Conservation (phyloP, 2,888 invertebrate genomes). For the Cybosia mesomella region DNA sequence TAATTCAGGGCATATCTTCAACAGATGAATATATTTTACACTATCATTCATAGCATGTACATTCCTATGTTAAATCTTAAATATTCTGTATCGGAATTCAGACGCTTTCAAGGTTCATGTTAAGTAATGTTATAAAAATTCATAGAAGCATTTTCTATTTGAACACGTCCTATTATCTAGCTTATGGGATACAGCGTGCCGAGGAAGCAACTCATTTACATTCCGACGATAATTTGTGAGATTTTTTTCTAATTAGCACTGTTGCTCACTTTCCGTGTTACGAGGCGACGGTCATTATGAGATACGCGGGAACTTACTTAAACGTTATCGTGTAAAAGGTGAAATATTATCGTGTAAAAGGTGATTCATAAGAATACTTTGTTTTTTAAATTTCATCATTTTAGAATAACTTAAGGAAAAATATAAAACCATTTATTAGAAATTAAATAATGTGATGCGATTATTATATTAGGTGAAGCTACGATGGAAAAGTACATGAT, state of each 20-base stretch:
- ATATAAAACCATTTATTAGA: not conserved
- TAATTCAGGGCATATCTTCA: not conserved
- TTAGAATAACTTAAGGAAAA: not conserved
- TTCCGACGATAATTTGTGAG: slow-evolving; percentile 56
- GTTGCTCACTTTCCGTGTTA: slow-evolving; percentile 48
- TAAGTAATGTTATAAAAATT: slow-evolving; percentile 25
- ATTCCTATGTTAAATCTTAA: not conserved
- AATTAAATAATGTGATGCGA: not conserved
- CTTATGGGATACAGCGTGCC: slow-evolving; percentile 30
- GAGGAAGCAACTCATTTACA: slow-evolving; percentile 53
- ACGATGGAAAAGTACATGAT: not conserved
- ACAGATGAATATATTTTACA: not conserved
- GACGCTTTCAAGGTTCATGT: slow-evolving; percentile 14
- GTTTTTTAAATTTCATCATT: not conserved
- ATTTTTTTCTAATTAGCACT: slow-evolving; percentile 56
- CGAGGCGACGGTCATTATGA: slow-evolving; percentile 36
- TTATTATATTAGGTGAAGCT: not conserved
- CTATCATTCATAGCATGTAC: not conserved
- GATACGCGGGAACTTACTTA: slow-evolving; percentile 15
- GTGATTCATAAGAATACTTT: not conserved
- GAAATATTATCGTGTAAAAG: not conserved
- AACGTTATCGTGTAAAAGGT: not conserved
- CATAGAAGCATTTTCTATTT: slow-evolving; percentile 40
- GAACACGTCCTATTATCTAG: slow-evolving; percentile 35
- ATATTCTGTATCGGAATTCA: slow-evolving; percentile 5